Conservation (phyloP, 2,113 vertebrate species). For the Dermatemys mawii region DNA sequence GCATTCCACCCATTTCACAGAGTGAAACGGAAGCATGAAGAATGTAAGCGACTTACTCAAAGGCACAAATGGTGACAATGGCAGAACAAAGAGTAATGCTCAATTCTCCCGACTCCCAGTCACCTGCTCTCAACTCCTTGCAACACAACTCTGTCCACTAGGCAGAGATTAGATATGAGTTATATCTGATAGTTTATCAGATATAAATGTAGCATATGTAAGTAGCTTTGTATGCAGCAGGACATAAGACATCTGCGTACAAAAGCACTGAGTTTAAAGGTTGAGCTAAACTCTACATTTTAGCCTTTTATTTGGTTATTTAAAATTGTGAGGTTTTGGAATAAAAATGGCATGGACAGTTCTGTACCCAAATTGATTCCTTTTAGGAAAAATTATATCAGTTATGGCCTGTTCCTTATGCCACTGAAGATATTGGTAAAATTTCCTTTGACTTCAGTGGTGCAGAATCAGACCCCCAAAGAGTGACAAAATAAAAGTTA, state of each 20-base stretch:
- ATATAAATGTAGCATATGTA: not conserved
- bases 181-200: not conserved
- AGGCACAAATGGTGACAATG: not conserved
- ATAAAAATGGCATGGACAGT: not conserved
- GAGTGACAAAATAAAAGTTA: rapidly evolving
- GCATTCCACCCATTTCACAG: rapidly evolving
- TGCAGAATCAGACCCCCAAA: not conserved
- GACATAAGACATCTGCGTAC: not conserved
- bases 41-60: not conserved
- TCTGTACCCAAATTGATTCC: not conserved
- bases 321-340: not conserved
- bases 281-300: not conserved
- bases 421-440: not conserved
- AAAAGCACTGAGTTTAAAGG: not conserved
- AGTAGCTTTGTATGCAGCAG: not conserved
- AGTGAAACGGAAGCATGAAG: not conserved
- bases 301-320: not conserved
- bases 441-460: not conserved
- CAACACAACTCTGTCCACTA: not conserved
- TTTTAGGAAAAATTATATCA: too few relatives aligned
- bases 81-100: not conserved
- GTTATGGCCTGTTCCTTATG: not conserved
- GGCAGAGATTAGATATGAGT: not conserved
- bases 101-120: not conserved
- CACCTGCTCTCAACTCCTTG: not conserved